Base-by-base conservation (phyloP, 2,888 invertebrate species). In the Agrypnus murinus region DNA sequence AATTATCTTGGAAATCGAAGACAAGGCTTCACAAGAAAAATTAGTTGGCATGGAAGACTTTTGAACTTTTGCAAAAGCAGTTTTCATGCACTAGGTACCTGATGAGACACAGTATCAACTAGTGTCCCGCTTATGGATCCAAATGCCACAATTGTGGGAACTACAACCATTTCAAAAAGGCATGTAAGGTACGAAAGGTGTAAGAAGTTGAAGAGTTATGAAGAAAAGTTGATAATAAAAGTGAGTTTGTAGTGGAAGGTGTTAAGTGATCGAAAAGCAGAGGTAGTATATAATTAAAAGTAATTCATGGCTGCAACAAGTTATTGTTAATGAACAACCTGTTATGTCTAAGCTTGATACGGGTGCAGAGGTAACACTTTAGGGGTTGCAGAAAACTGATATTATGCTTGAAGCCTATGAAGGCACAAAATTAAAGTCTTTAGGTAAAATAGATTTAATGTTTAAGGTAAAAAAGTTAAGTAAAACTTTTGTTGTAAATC, bases 401-500 rank as follows among this genome's bases (percentile, higher is more conserved):
- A 50, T 50, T 25, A 19, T 50, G 19, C 19, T 50, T 15, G 50
- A 50, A 25, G 50, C 50, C 10, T 50, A 50, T 50, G 50, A 25
- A 10, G 50, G 50, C 2, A 8, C 50, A 25, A 50, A 19, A 10
- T 7, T 50, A 8, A 50, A 25, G 10, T 25, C 50, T 8, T 5
- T 50, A 19, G 50, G 50, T n/a, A 50, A 25, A 25, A 25, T 50
- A 25, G 12, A 50, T 25, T 50, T 50, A 50, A 9, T 25, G 4
- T 50, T 19, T 25, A 50, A 50, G 8, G 31, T 50, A 14, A 50
- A 50, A 19, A 6, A 6, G n/a, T 25, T 50, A 19, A 19, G 19
- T 19, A 50, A 50, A 50, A n/a, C n/a, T 15, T 8, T 5, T 8
- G 46, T 46, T 15, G 45, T n/a, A 38, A 38, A 10, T 8, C 38